phyloP scores from a whole-genome alignment of 2,113 vertebrate species.

The Cisticola juncidis region DNA sequence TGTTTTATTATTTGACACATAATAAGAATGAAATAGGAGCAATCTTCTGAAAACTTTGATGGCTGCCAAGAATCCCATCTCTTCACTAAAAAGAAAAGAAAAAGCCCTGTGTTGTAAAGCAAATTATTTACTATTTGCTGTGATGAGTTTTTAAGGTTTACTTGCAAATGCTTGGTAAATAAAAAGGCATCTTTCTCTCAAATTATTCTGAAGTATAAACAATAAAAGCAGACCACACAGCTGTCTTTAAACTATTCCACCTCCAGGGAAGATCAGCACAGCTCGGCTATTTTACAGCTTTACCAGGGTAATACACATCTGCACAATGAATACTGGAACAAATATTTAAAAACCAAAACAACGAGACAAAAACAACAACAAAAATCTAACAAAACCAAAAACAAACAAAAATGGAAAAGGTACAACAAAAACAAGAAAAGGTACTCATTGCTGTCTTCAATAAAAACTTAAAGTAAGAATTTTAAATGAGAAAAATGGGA shows the following conservation, averaged over 20 bases:
- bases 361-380: neutral
- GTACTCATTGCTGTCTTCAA: neutral
- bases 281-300: neutral
- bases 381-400: too few relatives aligned
- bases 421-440: neutral
- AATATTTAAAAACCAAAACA: neutral
- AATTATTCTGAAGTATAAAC: neutral
- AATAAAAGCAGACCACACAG: neutral
- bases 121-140: neutral
- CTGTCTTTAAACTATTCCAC: neutral
- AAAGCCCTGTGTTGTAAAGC: neutral
- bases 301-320: neutral
- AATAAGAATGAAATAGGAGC: neutral
- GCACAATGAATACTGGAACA: neutral
- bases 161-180: neutral
- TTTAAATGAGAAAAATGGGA: neutral
- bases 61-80: neutral
- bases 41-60: neutral
- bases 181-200: neutral
- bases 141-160: neutral
- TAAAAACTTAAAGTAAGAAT: neutral
- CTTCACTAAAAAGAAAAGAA: neutral
- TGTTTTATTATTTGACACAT: neutral
- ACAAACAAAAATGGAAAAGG: neutral
- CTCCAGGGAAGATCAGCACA: neutral